These are phyloP conservation scores for Drosophila biarmipes DNA, from an alignment of 1,140 invertebrate species.

Conservation along the genomic window DNA sequence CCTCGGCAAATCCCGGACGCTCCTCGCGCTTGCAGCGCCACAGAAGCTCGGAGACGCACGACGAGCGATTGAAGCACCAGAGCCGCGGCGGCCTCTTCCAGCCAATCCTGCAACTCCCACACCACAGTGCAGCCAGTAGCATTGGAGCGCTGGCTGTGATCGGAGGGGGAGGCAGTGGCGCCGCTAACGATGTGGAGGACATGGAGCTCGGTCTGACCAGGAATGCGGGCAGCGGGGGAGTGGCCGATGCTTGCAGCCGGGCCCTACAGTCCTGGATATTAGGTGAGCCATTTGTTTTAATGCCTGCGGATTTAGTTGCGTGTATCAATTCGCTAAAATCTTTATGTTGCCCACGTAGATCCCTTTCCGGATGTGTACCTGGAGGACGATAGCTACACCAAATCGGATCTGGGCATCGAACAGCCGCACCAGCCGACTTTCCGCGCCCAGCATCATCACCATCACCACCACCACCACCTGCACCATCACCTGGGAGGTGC, in stretches of 20 bases:
- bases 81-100: constrained; percentile 64
- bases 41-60: constrained; percentile 81
- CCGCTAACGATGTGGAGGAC: constrained; percentile 62
- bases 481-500: constrained; percentile 51
- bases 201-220: constrained; percentile 68
- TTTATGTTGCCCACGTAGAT: constrained; percentile 29
- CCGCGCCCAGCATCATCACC: constrained; percentile 61
- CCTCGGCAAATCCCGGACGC: constrained; percentile 27
- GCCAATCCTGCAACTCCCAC: constrained; percentile 69
- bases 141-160: constrained; percentile 42
- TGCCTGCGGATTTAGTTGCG: too few species aligned
- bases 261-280: constrained; percentile 76
- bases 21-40: constrained; percentile 72
- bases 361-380: constrained; percentile 82
- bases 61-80: constrained; percentile 77
- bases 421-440: constrained; percentile 57
- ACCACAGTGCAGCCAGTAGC: constrained; percentile 47
- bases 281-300: constrained; percentile 33
- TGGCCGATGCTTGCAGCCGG: constrained; percentile 48
- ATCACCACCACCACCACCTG: constrained; percentile 62
- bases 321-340: neutral
- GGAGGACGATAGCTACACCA: constrained; percentile 82
- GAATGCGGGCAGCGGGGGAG: constrained; percentile 49
- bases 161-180: constrained; percentile 20
- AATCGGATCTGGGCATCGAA: constrained; percentile 82